Base-by-base conservation (phyloP, 1,140 invertebrate genomes). In the Zophobas morio region DNA sequence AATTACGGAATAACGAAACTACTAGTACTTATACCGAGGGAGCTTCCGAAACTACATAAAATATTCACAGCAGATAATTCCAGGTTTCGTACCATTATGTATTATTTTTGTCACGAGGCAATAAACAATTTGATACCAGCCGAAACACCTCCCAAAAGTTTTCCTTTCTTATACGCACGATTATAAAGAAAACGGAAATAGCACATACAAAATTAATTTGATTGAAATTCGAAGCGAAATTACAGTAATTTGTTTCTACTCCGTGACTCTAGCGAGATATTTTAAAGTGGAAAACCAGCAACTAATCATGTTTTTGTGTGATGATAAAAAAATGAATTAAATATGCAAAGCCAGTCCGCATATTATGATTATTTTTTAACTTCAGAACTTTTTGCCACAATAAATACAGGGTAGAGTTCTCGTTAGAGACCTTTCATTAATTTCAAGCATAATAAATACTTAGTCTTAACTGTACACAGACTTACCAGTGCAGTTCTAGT, bases 71-170 rank as follows among this genome's bases (percentile, higher is more conserved):
- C 3, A 4, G 20, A 20, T 51, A 51, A 51, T 51, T 51, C 20
- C 6, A 51, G 49, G 49, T 4, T 51, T 51, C 20, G 6, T 51
- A 51, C 20, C 49, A 51, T 51, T 51, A 51, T 20, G 20, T 20
- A 46, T 46, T 51, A 51, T 51, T 51, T 51, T 51, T 51, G 49
- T 51, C 49, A 51, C n/a, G 49, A 51, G 20, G 20, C 49, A 20
- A 20, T 51, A 51, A 51, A 51, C 49, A 51, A 51, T 51, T 51
- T 51, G n/a, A 51, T 51, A 51, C 49, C 49, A 51, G 20, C 3
- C n/a, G n/a, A 2, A 51, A 51, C 49, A 51, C 4, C 49, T 51
- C 49, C n/a, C 2, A 51, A 51, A 51, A 5, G 49, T 51, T 51
- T 20, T 6, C 4, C 20, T 5, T 51, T 3, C 49, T 4, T 20